Evolutionary conservation across 2,888 invertebrate genomes (phyloP).

Genomic region (Abscondita cerata): DNA sequence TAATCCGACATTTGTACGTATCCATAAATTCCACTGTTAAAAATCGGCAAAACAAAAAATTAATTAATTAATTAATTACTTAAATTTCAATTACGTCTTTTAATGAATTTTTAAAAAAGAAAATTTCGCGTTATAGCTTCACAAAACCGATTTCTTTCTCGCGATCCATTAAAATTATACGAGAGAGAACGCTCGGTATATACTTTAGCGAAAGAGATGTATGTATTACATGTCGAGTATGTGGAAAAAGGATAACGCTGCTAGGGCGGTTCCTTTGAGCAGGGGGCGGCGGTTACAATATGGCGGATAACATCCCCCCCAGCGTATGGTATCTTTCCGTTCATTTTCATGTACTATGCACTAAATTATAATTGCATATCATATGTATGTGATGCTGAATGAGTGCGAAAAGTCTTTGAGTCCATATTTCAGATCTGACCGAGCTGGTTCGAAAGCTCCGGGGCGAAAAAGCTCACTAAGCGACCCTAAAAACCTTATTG

Average conservation of each 20-base stretch:
- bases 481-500: slow-evolving; percentile 44
- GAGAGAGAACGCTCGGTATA: slow-evolving; percentile 52
- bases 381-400: slow-evolving; percentile 55
- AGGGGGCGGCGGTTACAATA: slow-evolving; percentile 61
- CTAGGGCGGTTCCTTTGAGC: slow-evolving; percentile 54
- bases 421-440: slow-evolving; percentile 48
- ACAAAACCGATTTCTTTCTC: slow-evolving; percentile 54
- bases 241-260: slow-evolving; percentile 47
- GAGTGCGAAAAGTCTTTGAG: slow-evolving; percentile 41
- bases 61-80: slow-evolving; percentile 20
- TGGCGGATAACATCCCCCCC: slow-evolving; percentile 58
- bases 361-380: slow-evolving; percentile 60
- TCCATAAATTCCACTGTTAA: not conserved
- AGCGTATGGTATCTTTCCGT: slow-evolving; percentile 52
- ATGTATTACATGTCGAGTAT: slow-evolving; percentile 35
- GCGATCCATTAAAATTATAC: slow-evolving; percentile 60
- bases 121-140: slow-evolving; percentile 50
- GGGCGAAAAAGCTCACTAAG: slow-evolving; percentile 9
- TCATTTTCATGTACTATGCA: slow-evolving; percentile 55
- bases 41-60: not conserved
- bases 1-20: not conserved
- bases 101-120: slow-evolving; percentile 15
- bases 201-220: slow-evolving; percentile 52
- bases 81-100: slow-evolving; percentile 5
- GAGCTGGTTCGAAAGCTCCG: slow-evolving; percentile 19